Base-by-base conservation (phyloP, 2,888 invertebrate species). In the Dynastes maya region DNA sequence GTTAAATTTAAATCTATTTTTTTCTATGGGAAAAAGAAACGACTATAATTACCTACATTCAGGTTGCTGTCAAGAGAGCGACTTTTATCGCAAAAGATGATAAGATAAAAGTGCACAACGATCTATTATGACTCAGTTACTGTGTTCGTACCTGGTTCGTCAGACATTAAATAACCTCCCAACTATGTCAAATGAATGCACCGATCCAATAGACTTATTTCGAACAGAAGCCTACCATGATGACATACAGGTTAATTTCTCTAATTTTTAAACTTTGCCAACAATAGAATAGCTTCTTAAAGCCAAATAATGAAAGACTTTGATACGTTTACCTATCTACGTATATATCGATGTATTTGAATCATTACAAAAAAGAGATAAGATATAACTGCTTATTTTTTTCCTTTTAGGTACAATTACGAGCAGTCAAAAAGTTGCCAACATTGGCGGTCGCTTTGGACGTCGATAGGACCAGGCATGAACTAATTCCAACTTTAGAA, bases 371-470 rank as follows among this genome's bases (percentile, higher is more conserved):
- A 1, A 29, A n/a, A 40, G 40, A 6, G 16, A 8, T 45, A 16
- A 11, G 9, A 45, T 65, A n/a, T 37, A 16, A 37, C 9, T 65
- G 3, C 27, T 37, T n/a, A 32, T 37, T 32, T 37, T 22, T 58
- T 58, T 58, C 55, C 9, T 58, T 58, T 55, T 90, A 92, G 92
- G 90, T 86, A 0, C 87, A 87, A 82, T 79, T 88, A 16, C 82
- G 83, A 51, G 84, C 86, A 32, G 83, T 86, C 0, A 85, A 84
- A 78, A 84, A 84, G 61, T 81, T 87, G 6, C 80, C 85, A 32
- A 78, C 83, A 0, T 79, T 88, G 45, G 88, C 87, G 0, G 82
- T 84, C 37, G 84, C 84, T 11, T 75, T 88, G 13, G 87, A 85
- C 22, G 83, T 81, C 64, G 83, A 86, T 79, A 80, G 80, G 22